phyloP scores from a whole-genome alignment of 2,888 invertebrate species.

The Spisula subtruncata region DNA sequence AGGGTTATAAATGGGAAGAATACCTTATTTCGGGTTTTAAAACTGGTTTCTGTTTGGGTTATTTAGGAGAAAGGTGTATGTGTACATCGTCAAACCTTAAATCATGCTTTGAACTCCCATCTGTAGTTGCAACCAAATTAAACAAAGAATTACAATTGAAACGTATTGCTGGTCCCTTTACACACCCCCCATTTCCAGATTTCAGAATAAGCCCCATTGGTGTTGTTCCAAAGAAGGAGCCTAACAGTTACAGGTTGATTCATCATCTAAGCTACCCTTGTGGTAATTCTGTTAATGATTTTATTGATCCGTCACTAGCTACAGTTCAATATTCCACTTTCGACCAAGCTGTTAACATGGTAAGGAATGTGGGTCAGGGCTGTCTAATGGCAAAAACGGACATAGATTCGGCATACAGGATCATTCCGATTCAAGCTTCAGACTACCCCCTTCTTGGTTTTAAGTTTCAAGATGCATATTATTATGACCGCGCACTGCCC shows the following conservation, averaged over 20 bases:
- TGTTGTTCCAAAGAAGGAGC: conserved; percentile 55
- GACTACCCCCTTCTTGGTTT: conserved; percentile 63
- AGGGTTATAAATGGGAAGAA: no score
- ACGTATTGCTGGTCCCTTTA: neutral
- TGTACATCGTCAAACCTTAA: no score
- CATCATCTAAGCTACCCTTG: conserved; percentile 63
- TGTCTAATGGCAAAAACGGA: conserved; percentile 58
- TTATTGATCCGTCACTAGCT: conserved; percentile 38
- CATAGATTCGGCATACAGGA: conserved; percentile 58
- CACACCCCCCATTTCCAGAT: conserved; percentile 26
- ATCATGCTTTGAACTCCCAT: neutral
- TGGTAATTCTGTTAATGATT: conserved; percentile 61
- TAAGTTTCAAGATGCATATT: conserved; percentile 41
- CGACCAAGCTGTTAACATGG: conserved; percentile 52
- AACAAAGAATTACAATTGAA: neutral
- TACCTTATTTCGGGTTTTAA: no score
- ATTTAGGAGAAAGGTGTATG: no score
- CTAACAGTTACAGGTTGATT: conserved; percentile 52
- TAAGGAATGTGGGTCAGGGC: conserved; percentile 33
- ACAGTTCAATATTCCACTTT: conserved; percentile 54
- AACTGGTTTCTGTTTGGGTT: no score
- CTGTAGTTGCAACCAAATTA: neutral
- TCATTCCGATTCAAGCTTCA: conserved; percentile 59
- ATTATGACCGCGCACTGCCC: conserved; percentile 50
- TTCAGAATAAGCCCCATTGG: no score